Percentiles rank a stretch among this genome's conserved stretches.
phyloP scores from a whole-genome alignment of 2,888 invertebrate genomes.

The Sympetrum striolatum region DNA sequence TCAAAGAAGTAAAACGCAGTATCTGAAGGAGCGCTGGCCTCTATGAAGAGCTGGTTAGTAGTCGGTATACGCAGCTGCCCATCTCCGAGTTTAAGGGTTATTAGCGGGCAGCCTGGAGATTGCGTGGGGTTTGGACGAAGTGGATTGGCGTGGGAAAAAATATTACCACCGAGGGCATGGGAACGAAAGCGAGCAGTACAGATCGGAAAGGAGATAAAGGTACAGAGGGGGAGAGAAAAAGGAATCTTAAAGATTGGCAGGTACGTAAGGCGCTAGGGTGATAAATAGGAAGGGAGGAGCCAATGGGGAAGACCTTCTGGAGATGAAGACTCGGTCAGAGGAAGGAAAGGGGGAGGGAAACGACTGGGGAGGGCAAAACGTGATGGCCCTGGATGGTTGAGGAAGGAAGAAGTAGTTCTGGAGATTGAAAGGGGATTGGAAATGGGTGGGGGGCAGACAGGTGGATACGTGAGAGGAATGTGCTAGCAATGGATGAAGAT shows the following conservation, averaged over 20 bases:
- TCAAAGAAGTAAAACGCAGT: too few relatives aligned
- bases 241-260: neutral
- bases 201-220: neutral
- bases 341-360: neutral
- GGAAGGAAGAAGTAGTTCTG: neutral
- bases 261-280: neutral
- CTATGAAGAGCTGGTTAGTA: too few relatives aligned
- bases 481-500: neutral
- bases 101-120: neutral
- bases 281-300: neutral
- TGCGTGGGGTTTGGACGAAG: neutral
- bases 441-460: neutral
- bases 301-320: neutral
- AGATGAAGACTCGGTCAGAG: neutral
- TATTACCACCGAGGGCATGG: neutral
- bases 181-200: neutral
- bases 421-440: neutral
- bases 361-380: neutral
- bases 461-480: constrained; percentile 21
- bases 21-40: too few relatives aligned
- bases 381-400: neutral
- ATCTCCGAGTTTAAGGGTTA: neutral
- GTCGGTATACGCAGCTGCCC: neutral
- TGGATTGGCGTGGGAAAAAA: neutral
- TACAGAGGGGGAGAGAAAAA: neutral